Conservation (phyloP, 2,888 invertebrate genomes). For the Euproctis similis region DNA sequence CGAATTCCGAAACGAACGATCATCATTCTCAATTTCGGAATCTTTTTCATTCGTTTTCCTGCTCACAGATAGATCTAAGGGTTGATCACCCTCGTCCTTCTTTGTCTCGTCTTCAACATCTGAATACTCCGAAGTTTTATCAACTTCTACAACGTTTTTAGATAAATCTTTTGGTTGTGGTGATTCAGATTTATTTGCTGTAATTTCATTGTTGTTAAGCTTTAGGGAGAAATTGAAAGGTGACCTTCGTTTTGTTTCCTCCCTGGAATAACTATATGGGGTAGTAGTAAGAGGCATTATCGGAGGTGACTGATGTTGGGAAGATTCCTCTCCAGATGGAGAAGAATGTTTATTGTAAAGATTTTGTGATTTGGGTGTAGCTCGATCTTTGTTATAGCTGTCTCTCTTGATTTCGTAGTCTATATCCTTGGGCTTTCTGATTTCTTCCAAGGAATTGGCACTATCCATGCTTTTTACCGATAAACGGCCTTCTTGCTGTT, state of each 20-base stretch:
- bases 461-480: slow-evolving; percentile 66
- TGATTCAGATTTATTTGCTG: slow-evolving; percentile 38
- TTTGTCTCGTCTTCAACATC: slow-evolving; percentile 51
- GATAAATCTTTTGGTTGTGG: slow-evolving; percentile 57
- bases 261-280: slow-evolving; percentile 48
- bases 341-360: slow-evolving; percentile 78
- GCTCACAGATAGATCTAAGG: slow-evolving; percentile 83
- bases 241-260: slow-evolving; percentile 52
- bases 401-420: slow-evolving; percentile 49
- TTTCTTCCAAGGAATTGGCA: slow-evolving; percentile 56
- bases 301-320: slow-evolving; percentile 78
- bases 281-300: slow-evolving; percentile 77
- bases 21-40: slow-evolving; percentile 54
- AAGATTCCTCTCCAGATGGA: slow-evolving; percentile 79
- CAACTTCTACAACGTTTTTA: slow-evolving; percentile 42
- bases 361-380: slow-evolving; percentile 71
- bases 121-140: slow-evolving; percentile 50
- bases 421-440: slow-evolving; percentile 49
- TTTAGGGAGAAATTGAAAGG: slow-evolving; percentile 55
- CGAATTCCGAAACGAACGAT: slow-evolving; percentile 59
- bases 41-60: slow-evolving; percentile 69
- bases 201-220: slow-evolving; percentile 45
- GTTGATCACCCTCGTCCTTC: slow-evolving; percentile 78
- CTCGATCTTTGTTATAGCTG: slow-evolving; percentile 57
- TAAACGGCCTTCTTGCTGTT: slow-evolving; percentile 62